Evolutionary conservation across 2,113 vertebrate species (phyloP).

Genomic region (Oryzias melastigma): DNA sequence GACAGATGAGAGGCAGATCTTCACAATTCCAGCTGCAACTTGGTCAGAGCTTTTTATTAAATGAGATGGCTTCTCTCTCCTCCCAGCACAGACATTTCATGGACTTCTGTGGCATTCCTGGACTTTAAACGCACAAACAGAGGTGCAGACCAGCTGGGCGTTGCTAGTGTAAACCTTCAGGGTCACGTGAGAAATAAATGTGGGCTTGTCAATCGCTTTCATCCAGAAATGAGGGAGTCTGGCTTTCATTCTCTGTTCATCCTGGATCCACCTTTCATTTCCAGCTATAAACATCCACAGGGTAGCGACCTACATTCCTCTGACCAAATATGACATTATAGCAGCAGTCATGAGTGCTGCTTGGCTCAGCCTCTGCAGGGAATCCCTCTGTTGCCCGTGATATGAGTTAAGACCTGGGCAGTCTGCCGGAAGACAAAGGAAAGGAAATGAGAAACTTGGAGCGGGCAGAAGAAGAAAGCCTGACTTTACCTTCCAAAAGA

Average conservation of each 20-base stretch:
- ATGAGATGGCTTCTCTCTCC: constrained; percentile 10
- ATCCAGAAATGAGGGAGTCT: constrained; percentile 21
- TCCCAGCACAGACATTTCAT: constrained; percentile 9
- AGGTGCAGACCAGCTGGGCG: constrained; percentile 24
- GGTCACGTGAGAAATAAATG: constrained; percentile 42
- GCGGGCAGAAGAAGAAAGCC: constrained; percentile 49
- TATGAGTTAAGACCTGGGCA: constrained; percentile 59
- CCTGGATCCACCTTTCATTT: constrained; percentile 17
- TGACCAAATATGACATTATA: constrained; percentile 44
- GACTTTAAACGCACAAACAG: constrained; percentile 39
- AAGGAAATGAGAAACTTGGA: constrained; percentile 72
- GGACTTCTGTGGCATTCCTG: constrained; percentile 17
- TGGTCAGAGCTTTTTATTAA: constrained; percentile 36
- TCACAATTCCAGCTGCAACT: constrained; percentile 19
- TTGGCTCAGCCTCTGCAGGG: constrained; percentile 46
- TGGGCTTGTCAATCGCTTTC: constrained; percentile 36
- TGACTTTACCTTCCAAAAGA: constrained; percentile 50
- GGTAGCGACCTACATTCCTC: constrained; percentile 61
- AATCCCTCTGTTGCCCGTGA: constrained; percentile 57
- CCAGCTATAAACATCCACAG: constrained; percentile 51
- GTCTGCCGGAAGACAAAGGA: constrained; percentile 55
- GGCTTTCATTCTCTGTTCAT: constrained; percentile 27
- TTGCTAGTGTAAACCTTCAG: constrained; percentile 18
- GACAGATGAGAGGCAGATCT: constrained; percentile 7
- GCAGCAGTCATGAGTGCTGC: constrained; percentile 28